These are phyloP conservation scores for Mus musculus DNA, from an alignment of 2,113 vertebrate species.

Conservation along the genomic window GRCm39 chr8:44210001-44210500, in stretches of 20 bases:
- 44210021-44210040: not conserved
- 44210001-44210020: not conserved
- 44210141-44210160: not conserved
- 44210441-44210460: not conserved
- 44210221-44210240: not conserved
- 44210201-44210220: not conserved
- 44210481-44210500: accelerated
- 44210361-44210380: not conserved
- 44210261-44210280: not conserved
- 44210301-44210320: not conserved
- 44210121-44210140: not conserved
- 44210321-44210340: not conserved
- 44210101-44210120: not conserved
- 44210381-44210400: not conserved
- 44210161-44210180: not conserved
- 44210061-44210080: not conserved
- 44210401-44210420: not conserved
- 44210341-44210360: not conserved
- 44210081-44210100: not conserved
- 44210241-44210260: not conserved
- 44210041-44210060: not conserved
- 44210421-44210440: not conserved
- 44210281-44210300: not conserved
- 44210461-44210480: not conserved
- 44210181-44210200: not conserved